Conservation (phyloP, 2,113 vertebrate species). For the Lepisosteus oculatus region DNA sequence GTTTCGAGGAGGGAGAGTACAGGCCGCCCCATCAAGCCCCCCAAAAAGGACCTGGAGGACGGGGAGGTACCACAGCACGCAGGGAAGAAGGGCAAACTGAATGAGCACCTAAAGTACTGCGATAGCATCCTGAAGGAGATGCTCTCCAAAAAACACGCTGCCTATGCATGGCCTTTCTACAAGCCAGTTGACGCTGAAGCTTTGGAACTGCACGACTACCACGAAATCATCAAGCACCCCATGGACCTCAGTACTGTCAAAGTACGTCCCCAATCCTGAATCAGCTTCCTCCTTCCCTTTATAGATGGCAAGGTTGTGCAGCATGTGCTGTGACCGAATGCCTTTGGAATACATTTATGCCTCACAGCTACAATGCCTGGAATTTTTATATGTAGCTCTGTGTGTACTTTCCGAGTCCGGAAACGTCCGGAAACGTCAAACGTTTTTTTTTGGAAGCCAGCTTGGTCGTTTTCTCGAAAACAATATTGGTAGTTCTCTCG, state of each 20-base stretch:
- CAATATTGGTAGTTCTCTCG: too few species aligned
- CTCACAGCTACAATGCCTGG: too few species aligned
- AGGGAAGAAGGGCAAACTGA: conserved; percentile 67
- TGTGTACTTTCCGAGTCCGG: too few species aligned
- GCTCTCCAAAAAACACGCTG: conserved; percentile 87
- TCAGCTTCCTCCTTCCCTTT: neutral
- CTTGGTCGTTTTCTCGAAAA: too few species aligned
- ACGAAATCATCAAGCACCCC: conserved; percentile 94
- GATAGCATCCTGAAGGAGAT: conserved; percentile 87
- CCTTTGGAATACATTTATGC: too few species aligned
- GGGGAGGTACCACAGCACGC: conserved; percentile 63
- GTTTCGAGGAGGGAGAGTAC: conserved; percentile 71
- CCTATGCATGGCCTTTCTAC: conserved; percentile 96
- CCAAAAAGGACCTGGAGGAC: conserved; percentile 73
- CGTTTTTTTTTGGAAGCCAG: too few species aligned
- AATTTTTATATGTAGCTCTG: too few species aligned
- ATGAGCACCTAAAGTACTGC: conserved; percentile 83
- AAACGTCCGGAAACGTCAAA: too few species aligned
- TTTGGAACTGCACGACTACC: conserved; percentile 90
- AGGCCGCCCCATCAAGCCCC: conserved; percentile 78
- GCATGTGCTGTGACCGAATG: neutral
- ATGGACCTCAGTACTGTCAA: conserved; percentile 97
- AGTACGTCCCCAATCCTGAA: conserved; percentile 52
- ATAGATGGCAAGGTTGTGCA: too few species aligned
- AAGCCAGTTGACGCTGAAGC: conserved; percentile 89